Evolutionary conservation across 2,113 vertebrate species (phyloP), one percentile per base, ranked within the genome.

Genomic region (Scomber colias): DNA sequence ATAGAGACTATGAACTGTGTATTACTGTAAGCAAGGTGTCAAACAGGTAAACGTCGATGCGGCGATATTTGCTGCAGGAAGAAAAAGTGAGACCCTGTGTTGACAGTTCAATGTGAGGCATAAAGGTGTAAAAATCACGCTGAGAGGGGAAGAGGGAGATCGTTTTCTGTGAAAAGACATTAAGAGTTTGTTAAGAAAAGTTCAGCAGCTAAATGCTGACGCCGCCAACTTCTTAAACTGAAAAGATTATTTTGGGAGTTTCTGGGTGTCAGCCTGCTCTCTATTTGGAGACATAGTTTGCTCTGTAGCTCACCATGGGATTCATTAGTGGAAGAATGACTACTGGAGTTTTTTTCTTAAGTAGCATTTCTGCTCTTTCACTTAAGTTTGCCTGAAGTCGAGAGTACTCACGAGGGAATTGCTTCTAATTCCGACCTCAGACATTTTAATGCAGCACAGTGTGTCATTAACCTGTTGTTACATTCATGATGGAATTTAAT

Each of bases 251-350:
- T 76, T 24, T 31, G 1, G 1, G 69, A 24, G 0, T 56, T 51
- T 54, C 11, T 53, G 15, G 17, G 30, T 17, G 31, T 11, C 21
- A 2, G 56, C 11, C 35, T 19, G 46, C 63, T 75, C 45, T 50
- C 30, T 48, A 16, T 79, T 61, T 55, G 27, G 60, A 62, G 44
- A 62, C 75, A 35, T 3, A 0, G 46, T 55, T 57, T 70, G 21
- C 46, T 68, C 40, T 67, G 53, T 53, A 63, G 64, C 54, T 65
- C 81, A 64, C 72, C 27, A 0, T 61, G 60, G 79, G 74, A 70
- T 75, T 89, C 71, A 83, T 85, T 87, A 83, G 35, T 60, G n/a
- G 54, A 66, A 66, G 57, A 82, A 48, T 59, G 31, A 86, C 61
- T 51, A 21, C 65, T 14, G 62, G n/a, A 77, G 21, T 72, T 56